Evolutionary conservation across 2,113 vertebrate species (phyloP).

Genomic region (Malurus alboscapulatus): DNA sequence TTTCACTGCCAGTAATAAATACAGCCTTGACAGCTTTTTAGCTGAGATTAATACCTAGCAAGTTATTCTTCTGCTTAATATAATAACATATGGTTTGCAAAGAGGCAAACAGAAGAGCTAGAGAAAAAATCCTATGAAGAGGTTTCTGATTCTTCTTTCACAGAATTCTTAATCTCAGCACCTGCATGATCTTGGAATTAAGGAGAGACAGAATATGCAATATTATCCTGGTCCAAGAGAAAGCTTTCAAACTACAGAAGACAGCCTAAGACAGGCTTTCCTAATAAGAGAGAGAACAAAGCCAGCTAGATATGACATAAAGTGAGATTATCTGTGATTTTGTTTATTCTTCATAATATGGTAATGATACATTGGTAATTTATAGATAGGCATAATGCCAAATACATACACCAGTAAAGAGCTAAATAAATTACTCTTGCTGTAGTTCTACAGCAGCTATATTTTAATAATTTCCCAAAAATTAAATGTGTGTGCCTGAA

Average conservation of each 20-base stretch:
- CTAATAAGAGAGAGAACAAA: background rate
- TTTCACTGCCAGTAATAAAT: slow-evolving; percentile 3
- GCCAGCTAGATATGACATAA: background rate
- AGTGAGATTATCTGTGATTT: background rate
- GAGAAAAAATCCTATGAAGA: background rate
- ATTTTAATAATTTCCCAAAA: background rate
- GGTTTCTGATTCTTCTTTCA: background rate
- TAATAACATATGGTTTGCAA: background rate
- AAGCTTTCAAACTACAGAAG: background rate
- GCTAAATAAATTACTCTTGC: background rate
- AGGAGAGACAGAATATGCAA: background rate
- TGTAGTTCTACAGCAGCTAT: background rate
- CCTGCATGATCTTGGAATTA: background rate
- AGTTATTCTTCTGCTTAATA: background rate
- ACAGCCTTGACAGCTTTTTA: background rate
- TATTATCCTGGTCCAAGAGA: background rate
- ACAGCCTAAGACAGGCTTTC: background rate
- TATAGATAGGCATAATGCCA: background rate
- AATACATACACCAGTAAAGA: background rate
- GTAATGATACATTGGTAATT: background rate
- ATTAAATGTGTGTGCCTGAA: background rate
- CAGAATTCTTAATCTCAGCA: background rate
- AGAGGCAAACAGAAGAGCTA: background rate
- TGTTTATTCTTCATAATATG: background rate
- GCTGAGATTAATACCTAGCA: background rate